These are phyloP conservation scores for Capreolus pygargus DNA, from an alignment of 2,113 vertebrate genomes.

Conservation along the genomic window DNA sequence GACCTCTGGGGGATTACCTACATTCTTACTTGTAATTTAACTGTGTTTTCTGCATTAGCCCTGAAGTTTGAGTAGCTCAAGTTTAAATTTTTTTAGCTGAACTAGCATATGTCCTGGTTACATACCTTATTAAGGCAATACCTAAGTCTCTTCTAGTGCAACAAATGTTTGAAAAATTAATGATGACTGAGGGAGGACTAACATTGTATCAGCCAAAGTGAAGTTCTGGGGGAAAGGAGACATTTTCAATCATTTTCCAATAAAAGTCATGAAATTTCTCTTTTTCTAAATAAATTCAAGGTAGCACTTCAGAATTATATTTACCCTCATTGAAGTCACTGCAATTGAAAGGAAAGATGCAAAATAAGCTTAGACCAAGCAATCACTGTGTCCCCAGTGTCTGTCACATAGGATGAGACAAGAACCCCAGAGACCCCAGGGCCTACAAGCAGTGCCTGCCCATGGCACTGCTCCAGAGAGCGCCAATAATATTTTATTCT, in stretches of 20 bases:
- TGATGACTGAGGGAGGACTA: neutral
- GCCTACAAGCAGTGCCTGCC: neutral
- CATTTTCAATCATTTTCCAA: neutral
- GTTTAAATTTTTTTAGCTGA: neutral
- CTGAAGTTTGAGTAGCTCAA: neutral
- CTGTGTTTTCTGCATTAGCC: neutral
- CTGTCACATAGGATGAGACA: neutral
- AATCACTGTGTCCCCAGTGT: neutral
- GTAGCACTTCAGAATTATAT: neutral
- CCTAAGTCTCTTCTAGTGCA: neutral
- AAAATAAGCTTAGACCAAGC: neutral
- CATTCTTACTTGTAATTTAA: conserved; percentile 6
- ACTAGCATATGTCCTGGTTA: conserved; percentile 17
- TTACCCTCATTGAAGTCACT: neutral
- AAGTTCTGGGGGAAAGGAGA: neutral
- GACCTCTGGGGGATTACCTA: neutral
- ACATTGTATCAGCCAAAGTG: neutral
- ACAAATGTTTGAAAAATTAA: neutral
- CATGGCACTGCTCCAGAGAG: neutral
- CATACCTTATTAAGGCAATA: neutral
- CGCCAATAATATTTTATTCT: neutral
- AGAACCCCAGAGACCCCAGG: neutral
- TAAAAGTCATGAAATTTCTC: neutral
- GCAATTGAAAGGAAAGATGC: neutral
- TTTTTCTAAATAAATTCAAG: neutral